These are phyloP conservation scores for Rhombomys opimus DNA, from an alignment of 2,113 vertebrate genomes.

Conservation along the genomic window DNA sequence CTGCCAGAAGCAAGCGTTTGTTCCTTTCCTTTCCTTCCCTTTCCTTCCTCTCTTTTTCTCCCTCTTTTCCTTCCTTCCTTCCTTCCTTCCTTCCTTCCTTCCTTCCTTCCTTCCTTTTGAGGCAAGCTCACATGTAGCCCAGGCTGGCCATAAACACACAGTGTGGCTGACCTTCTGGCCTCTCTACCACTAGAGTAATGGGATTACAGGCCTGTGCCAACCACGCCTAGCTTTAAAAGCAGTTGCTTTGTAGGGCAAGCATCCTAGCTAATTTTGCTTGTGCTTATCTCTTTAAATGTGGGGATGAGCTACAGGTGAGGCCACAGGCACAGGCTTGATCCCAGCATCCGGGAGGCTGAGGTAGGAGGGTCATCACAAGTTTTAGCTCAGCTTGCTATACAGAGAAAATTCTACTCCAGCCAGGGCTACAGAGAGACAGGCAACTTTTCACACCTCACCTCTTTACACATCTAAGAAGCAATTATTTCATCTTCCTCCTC, in stretches of 20 bases:
- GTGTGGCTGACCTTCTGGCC: not conserved
- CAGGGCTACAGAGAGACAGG: not conserved
- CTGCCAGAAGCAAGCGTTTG: slow-evolving; percentile 55
- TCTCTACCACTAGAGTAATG: not conserved
- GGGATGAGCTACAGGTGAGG: not conserved
- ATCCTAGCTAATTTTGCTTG: not conserved
- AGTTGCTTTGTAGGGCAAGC: not conserved
- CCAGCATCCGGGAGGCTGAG: not conserved
- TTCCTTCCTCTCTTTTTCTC: no score
- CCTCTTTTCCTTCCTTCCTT: not conserved
- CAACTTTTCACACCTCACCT: not conserved
- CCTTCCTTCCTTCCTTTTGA: not conserved
- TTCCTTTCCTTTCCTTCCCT: not conserved
- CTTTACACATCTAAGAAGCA: not conserved
- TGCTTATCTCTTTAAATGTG: not conserved
- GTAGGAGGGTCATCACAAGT: not conserved
- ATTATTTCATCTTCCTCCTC: no score
- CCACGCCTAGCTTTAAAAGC: not conserved
- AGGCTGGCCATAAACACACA: not conserved
- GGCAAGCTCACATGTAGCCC: not conserved
- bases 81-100: no score
- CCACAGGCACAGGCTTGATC: not conserved
- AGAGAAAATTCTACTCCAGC: not conserved
- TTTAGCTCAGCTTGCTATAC: not conserved
- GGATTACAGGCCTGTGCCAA: not conserved